These are phyloP conservation scores for Anableps anableps DNA, from an alignment of 2,797 vertebrate genomes.

Conservation along the genomic window DNA sequence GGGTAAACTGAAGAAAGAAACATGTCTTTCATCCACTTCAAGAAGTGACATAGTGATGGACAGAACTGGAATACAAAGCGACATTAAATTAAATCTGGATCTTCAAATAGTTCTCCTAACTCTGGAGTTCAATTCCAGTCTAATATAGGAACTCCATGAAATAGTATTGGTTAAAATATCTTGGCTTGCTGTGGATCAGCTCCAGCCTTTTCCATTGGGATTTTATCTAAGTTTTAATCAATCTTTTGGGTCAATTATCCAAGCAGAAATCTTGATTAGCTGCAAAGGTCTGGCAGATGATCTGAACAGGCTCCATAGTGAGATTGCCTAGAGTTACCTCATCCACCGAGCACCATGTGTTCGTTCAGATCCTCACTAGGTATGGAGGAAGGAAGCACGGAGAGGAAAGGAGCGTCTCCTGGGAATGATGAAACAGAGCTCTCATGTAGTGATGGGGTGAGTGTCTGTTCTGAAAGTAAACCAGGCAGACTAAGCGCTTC, in stretches of 20 bases:
- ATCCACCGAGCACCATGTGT: slow-evolving; percentile 58
- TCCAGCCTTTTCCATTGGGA: slow-evolving; percentile 41
- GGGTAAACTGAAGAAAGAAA: background rate
- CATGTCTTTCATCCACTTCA: no score
- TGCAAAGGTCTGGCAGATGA: slow-evolving; percentile 52
- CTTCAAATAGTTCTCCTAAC: background rate
- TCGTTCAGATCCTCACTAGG: slow-evolving; percentile 63
- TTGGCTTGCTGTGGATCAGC: slow-evolving; percentile 42
- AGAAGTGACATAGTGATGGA: no score
- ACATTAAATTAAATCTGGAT: background rate
- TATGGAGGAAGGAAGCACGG: slow-evolving; percentile 59
- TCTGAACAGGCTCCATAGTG: slow-evolving; percentile 56
- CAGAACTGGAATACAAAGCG: background rate
- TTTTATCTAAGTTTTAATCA: slow-evolving; percentile 57
- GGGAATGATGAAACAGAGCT: slow-evolving; percentile 72
- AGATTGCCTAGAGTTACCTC: slow-evolving; percentile 79
- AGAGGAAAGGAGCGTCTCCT: slow-evolving; percentile 45
- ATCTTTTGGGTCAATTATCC: slow-evolving; percentile 56
- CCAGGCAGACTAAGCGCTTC: slow-evolving; percentile 34
- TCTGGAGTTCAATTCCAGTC: background rate
- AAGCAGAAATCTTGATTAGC: slow-evolving; percentile 58
- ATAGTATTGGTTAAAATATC: slow-evolving; percentile 59
- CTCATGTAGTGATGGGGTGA: slow-evolving; percentile 35
- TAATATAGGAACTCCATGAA: background rate
- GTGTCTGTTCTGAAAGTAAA: slow-evolving; percentile 30